Evolutionary conservation across 2,797 vertebrate species (phyloP).

Genomic region (Takifugu rubripes): DNA sequence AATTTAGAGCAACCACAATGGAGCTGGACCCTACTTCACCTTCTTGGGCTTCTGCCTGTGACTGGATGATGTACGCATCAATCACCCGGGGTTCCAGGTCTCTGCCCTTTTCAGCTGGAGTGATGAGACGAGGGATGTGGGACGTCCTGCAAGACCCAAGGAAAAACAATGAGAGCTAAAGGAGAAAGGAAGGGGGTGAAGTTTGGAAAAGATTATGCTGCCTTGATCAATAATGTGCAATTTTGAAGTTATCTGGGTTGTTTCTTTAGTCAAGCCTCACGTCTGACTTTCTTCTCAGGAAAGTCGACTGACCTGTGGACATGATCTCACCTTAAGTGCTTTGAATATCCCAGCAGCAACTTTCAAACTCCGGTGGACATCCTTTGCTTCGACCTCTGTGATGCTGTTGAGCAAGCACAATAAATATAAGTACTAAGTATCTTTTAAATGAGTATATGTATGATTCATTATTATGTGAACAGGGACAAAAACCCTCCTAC

Average conservation of each 20-base stretch:
- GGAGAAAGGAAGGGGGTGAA: too few species aligned
- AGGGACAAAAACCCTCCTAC: slow-evolving; percentile 72
- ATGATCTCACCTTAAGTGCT: slow-evolving; percentile 84
- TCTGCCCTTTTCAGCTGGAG: slow-evolving; percentile 89
- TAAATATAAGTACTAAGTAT: not conserved
- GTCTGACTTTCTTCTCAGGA: not conserved
- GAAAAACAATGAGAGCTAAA: too few species aligned
- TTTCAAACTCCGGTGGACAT: slow-evolving; percentile 94
- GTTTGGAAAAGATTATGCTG: too few species aligned
- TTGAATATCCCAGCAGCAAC: slow-evolving; percentile 94
- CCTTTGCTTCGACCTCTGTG: slow-evolving; percentile 94
- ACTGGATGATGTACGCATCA: slow-evolving; percentile 90
- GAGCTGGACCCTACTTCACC: slow-evolving; percentile 67
- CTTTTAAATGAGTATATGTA: not conserved
- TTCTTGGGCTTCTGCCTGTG: slow-evolving; percentile 98
- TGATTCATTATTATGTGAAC: not conserved
- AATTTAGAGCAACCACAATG: too few species aligned
- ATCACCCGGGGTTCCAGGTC: slow-evolving; percentile 90
- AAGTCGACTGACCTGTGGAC: not conserved
- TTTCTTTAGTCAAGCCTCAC: not conserved
- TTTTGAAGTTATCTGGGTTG: too few species aligned
- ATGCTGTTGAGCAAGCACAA: slow-evolving; percentile 70
- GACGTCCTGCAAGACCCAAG: slow-evolving; percentile 74
- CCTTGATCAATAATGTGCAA: too few species aligned
- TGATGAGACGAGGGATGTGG: slow-evolving; percentile 91